Base-by-base conservation (phyloP, 2,888 invertebrate genomes). In the Hemistola chrysoprasaria region DNA sequence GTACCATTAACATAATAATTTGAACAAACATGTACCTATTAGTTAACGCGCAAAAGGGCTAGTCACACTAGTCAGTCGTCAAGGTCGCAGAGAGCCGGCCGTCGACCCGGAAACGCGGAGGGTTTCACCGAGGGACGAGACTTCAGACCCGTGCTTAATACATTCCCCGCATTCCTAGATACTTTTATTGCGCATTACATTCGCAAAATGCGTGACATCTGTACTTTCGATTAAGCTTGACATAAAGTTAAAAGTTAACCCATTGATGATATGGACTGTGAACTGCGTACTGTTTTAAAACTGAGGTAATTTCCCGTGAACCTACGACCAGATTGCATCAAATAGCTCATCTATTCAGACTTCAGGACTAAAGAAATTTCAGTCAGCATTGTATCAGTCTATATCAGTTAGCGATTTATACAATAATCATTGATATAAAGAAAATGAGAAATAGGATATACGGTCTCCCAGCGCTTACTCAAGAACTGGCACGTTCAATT, bases 21-120 rank as follows among this genome's bases (percentile, higher is more conserved):
- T 38, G 37, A 37, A 32, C 49, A 39, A 49, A 50, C 40, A 44
- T 47, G 4, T 20, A 31, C 22, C 7, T 11, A 16, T 26, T 33
- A 34, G 35, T 10, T 43, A 34, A 39, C 48, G 54, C 56, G 53
- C 44, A 53, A 65, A 66, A 66, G 67, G 65, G 65, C 64, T 60
- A 47, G 47, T 53, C 54, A 44, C 47, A 64, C 64, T 60, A 47
- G 47, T 53, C 55, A 44, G 47, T 47, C 56, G 53, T 53, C 75
- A 78, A 76, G 75, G 74, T 68, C 69, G 65, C 42, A 39, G 44
- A 47, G 51, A 48, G 42, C 52, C 67, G 79, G 74, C 73, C 77
- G 58, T 59, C 62, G 74, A 82, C 78, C 81, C 76, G 76, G 71
- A 79, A 78, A 58, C 64, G 56, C 37, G 38, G 22, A 53, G 47